Percentiles rank a stretch among this genome's conserved stretches.
Conservation (phyloP, 2,113 vertebrate genomes). For the Cnemophilus loriae region DNA sequence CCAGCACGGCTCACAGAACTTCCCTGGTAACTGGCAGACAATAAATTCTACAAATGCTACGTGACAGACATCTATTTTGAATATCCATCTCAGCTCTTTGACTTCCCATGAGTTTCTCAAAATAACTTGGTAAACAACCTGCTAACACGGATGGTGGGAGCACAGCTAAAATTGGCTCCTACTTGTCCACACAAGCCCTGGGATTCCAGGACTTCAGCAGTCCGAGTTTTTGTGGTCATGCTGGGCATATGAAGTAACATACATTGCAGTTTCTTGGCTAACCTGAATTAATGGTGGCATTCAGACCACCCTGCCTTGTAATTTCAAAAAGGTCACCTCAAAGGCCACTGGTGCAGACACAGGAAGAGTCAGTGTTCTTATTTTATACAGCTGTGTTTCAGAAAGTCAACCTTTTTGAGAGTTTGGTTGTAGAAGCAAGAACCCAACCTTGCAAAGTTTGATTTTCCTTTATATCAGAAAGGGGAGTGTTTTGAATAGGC, state of each 20-base stretch:
- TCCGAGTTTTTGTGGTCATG: neutral
- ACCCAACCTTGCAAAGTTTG: neutral
- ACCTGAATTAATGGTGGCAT: neutral
- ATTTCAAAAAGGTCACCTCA: constrained; percentile 8
- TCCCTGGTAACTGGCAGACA: constrained; percentile 2
- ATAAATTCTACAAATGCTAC: constrained; percentile 26
- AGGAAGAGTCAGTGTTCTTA: neutral
- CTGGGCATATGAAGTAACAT: neutral
- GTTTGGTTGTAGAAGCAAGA: neutral
- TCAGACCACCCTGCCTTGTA: neutral
- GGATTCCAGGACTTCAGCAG: neutral
- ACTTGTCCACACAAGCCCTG: constrained; percentile 47
- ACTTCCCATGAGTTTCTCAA: constrained; percentile 45
- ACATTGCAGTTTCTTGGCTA: neutral
- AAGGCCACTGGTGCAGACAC: neutral
- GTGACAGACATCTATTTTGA: constrained; percentile 42
- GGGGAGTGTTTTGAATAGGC: neutral
- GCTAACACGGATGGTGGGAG: neutral
- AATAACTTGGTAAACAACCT: constrained; percentile 56
- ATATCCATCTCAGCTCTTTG: constrained; percentile 3
- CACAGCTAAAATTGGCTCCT: constrained; percentile 17
- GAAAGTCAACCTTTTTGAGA: neutral
- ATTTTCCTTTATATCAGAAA: neutral
- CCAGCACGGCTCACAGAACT: neutral
- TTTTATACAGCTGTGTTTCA: neutral